Evolutionary conservation across 2,797 vertebrate species (phyloP).

Genomic region (Sebastes taczanowskii): DNA sequence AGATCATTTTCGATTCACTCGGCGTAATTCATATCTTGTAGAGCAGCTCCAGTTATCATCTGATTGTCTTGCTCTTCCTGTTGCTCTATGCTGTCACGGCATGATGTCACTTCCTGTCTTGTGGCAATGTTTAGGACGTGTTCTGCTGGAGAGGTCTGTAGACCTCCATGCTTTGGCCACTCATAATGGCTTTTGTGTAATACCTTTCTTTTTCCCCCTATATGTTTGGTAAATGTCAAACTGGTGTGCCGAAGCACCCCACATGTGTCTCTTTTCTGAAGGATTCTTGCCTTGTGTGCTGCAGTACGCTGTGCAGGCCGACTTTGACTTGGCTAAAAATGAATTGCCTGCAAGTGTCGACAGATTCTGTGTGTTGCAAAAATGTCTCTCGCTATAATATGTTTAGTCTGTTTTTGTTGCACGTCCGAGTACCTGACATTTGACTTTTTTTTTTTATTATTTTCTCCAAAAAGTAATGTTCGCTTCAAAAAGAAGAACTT

Average conservation of each 20-base stretch:
- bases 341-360: conserved; percentile 17
- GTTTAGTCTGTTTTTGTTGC: conserved; percentile 26
- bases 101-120: conserved; percentile 63
- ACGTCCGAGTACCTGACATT: conserved; percentile 23
- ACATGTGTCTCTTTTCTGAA: conserved; percentile 52
- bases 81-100: conserved; percentile 44
- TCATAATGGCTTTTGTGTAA: conserved; percentile 30
- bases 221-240: conserved; percentile 67
- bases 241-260: conserved; percentile 36
- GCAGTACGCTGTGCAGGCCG: conserved; percentile 19
- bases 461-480: neutral
- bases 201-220: conserved; percentile 21
- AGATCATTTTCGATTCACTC: conserved; percentile 17
- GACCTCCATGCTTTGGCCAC: conserved; percentile 33
- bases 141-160: conserved; percentile 20
- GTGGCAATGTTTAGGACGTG: conserved; percentile 25
- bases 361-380: conserved; percentile 15
- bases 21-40: conserved; percentile 62
- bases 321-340: conserved; percentile 45
- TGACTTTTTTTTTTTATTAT: neutral
- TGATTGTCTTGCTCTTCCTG: conserved; percentile 20
- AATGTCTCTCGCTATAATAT: conserved; percentile 1
- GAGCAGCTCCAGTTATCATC: conserved; percentile 63
- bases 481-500: neutral
- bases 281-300: conserved; percentile 57